Percentiles rank a stretch among this genome's conserved stretches.
Evolutionary conservation across 2,888 invertebrate genomes (phyloP).

Genomic region (Brachypalpus laphriformis): DNA sequence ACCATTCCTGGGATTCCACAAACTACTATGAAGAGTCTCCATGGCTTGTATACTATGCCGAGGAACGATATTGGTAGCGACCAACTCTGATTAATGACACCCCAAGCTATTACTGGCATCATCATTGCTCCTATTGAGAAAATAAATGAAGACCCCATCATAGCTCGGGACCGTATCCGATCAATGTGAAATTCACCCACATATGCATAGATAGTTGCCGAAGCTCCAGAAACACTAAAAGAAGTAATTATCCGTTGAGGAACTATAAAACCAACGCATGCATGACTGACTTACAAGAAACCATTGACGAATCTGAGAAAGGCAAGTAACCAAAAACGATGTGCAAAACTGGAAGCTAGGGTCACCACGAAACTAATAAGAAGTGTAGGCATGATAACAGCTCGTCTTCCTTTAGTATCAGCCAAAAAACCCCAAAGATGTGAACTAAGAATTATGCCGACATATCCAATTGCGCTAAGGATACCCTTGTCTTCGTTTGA

Average conservation of each 20-base stretch:
- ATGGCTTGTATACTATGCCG: constrained; percentile 78
- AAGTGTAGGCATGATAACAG: constrained; percentile 83
- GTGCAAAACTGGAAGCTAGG: constrained; percentile 83
- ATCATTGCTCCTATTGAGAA: constrained; percentile 78
- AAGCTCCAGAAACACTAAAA: constrained; percentile 81
- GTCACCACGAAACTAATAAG: constrained; percentile 82
- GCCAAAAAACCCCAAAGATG: constrained; percentile 85
- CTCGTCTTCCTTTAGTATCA: constrained; percentile 84
- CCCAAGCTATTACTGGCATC: constrained; percentile 78
- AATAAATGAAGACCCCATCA: constrained; percentile 79
- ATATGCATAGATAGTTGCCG: constrained; percentile 84
- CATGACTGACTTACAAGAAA: constrained; percentile 82
- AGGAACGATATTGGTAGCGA: constrained; percentile 75
- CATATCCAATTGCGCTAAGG: constrained; percentile 80
- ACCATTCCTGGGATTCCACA: constrained; percentile 78
- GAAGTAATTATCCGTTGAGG: neutral
- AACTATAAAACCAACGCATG: too few relatives aligned
- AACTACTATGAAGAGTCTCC: constrained; percentile 79
- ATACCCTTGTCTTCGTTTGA: constrained; percentile 82
- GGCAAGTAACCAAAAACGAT: constrained; percentile 83
- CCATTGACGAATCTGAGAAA: constrained; percentile 84
- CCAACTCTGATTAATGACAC: constrained; percentile 79
- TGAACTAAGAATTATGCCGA: constrained; percentile 84
- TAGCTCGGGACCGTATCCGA: constrained; percentile 81
- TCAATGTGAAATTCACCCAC: constrained; percentile 84